A percentile compares a stretch with the other conserved stretches of the same genome.
Evolutionary conservation across 2,113 vertebrate genomes (phyloP).

Genomic region (Myanophis thanlyinensis): DNA sequence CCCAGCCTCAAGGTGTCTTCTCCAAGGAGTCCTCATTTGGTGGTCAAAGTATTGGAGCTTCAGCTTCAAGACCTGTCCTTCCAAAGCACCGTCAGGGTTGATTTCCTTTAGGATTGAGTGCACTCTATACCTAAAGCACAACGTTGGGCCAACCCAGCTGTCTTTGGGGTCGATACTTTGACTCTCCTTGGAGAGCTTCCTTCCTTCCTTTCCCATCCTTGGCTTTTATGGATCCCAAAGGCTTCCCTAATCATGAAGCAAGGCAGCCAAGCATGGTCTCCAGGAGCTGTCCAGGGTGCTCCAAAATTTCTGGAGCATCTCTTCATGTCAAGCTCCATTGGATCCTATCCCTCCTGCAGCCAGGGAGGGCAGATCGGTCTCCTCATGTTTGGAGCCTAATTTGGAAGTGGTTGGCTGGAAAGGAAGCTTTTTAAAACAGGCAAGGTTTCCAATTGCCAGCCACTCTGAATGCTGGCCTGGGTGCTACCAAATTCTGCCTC

Average conservation of each 20-base stretch:
- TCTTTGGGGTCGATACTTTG: too few species aligned
- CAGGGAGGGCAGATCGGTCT: too few species aligned
- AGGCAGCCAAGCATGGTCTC: neutral
- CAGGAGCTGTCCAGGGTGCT: neutral
- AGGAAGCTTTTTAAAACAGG: neutral
- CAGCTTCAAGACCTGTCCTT: too few species aligned
- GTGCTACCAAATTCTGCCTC: neutral
- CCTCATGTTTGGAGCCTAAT: too few species aligned
- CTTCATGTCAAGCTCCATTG: neutral
- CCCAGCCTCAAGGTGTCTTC: too few species aligned
- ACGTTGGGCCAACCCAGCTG: neutral
- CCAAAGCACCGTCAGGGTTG: too few species aligned
- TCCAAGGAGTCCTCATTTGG: too few species aligned
- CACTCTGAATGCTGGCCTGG: neutral
- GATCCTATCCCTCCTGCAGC: neutral
- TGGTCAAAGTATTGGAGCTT: neutral
- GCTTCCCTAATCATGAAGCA: neutral
- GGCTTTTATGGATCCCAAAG: neutral
- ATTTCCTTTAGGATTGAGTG: too few species aligned
- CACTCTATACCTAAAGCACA: neutral
- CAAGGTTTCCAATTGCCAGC: neutral
- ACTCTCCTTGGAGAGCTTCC: neutral
- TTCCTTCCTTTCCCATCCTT: neutral
- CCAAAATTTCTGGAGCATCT: neutral
- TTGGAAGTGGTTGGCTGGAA: neutral